A percentile compares a stretch with the other conserved stretches of the same genome.
phyloP scores from a whole-genome alignment of 1,140 invertebrate species.

The Pentalonia nigronervosa region DNA sequence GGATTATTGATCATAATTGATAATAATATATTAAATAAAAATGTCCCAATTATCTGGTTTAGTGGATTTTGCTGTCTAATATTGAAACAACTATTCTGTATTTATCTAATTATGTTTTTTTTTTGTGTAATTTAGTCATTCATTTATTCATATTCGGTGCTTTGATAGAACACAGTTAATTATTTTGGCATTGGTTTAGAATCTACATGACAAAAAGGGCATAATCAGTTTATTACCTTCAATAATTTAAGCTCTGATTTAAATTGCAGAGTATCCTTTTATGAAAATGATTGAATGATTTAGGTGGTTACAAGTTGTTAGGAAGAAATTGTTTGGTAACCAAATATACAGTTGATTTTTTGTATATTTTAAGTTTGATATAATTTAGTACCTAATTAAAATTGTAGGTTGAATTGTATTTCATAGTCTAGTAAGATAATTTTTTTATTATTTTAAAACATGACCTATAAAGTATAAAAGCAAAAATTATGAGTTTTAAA shows the following conservation, averaged over 20 bases:
- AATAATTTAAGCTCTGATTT: background rate
- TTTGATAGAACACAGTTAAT: background rate
- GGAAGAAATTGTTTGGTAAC: background rate
- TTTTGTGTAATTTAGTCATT: background rate
- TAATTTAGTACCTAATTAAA: background rate
- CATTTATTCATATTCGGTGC: background rate
- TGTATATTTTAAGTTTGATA: background rate
- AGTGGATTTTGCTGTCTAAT: background rate
- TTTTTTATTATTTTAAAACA: background rate
- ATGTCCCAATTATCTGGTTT: too few species aligned
- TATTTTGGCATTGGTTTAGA: background rate
- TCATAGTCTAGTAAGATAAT: background rate
- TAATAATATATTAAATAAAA: too few species aligned
- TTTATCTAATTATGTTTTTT: background rate
- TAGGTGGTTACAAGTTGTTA: background rate
- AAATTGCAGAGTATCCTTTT: background rate
- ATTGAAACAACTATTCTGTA: background rate
- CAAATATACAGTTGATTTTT: background rate
- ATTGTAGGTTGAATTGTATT: background rate
- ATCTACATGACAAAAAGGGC: background rate
- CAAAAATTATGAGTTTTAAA: background rate
- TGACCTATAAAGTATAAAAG: background rate
- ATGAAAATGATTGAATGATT: background rate
- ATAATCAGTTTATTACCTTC: background rate
- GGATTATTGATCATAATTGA: too few species aligned